Evolutionary conservation across 2,888 invertebrate species (phyloP), one percentile per base, ranked within the genome.

Genomic region (Mesorhabditis spiculigera): DNA sequence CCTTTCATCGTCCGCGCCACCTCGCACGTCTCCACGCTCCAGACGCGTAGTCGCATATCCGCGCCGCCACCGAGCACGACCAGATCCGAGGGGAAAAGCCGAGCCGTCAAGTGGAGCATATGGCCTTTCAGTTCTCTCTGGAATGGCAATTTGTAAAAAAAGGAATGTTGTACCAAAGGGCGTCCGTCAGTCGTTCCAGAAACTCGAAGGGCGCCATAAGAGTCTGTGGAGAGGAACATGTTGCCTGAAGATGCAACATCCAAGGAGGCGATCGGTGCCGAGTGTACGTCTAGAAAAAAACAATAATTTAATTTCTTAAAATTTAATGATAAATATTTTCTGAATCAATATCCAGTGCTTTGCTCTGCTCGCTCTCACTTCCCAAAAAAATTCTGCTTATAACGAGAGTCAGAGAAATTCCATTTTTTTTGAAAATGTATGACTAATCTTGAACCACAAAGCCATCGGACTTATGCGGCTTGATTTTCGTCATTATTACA

Each of bases 1-100:
- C 91, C 92, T 68, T 86, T 88, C 42, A 92, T 83, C 4, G 90
- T 90, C 3, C 90, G 90, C 41, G 91, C 91, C 86, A 91, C 91
- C 66, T 89, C 86, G 42, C 91, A 91, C 44, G 89, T 89, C 79
- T 91, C 90, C 0, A 90, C 90, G 67, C 90, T 91, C 71, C 71
- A 71, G 43, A 71, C 68, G 10, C 70, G 64, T 62, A 91, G 87
- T 62, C 89, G 89, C 81, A 91, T 90, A 87, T 92, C 92, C 50
- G 91, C 90, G 8, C 91, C 91, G 43, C 90, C 90, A 63, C 90
- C 90, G 67, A 92, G 84, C 0, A 91, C 87, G 3, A 91, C 91
- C 69, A 90, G 84, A 2, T 91, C 91, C 16, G 91, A 91, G 44
- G 91, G 92, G 80, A 92, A 92, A 84, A 91, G 91, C 69, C 88